Percentiles rank a stretch among this genome's conserved stretches.
Conservation (phyloP, 1,140 invertebrate genomes). For the Pseudachorutes palmiensis region DNA sequence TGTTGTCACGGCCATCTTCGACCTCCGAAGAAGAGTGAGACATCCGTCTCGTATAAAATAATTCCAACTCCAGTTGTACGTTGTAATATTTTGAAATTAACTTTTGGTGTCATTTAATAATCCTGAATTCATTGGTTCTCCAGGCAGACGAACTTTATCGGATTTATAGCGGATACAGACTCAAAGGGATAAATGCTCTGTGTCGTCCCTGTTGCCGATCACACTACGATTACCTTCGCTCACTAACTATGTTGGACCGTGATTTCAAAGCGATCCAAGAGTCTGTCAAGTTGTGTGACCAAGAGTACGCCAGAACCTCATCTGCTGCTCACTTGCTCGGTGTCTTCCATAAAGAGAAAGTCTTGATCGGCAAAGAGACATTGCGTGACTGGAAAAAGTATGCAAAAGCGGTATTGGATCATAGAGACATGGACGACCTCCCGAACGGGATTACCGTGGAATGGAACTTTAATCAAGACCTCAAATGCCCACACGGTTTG, state of each 20-base stretch:
- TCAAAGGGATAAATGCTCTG: slow-evolving; percentile 44
- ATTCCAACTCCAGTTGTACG: slow-evolving; percentile 19
- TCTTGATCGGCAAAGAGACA: slow-evolving; percentile 27
- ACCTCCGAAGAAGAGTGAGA: slow-evolving; percentile 37
- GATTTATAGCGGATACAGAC: slow-evolving; percentile 44
- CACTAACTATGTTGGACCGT: slow-evolving; percentile 23
- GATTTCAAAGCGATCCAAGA: slow-evolving; percentile 41
- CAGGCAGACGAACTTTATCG: slow-evolving; percentile 45
- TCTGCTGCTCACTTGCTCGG: neutral
- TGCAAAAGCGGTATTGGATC: slow-evolving; percentile 26
- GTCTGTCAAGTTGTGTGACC: slow-evolving; percentile 38
- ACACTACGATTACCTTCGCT: slow-evolving; percentile 40
- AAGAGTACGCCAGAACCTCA: slow-evolving; percentile 17
- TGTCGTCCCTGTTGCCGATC: slow-evolving; percentile 49
- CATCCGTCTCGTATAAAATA: slow-evolving; percentile 10
- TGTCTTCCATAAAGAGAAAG: slow-evolving; percentile 21
- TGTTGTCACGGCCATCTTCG: slow-evolving; percentile 49
- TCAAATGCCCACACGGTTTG: slow-evolving; percentile 51
- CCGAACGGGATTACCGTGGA: slow-evolving; percentile 26
- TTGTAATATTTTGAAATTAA: neutral
- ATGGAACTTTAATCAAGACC: slow-evolving; percentile 50
- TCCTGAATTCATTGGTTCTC: slow-evolving; percentile 21
- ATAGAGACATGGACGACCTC: neutral
- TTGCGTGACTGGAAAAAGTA: slow-evolving; percentile 27
- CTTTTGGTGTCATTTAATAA: slow-evolving; percentile 20